These are phyloP conservation scores for Hydriomena furcata DNA, from an alignment of 2,888 invertebrate species.

Conservation along the genomic window DNA sequence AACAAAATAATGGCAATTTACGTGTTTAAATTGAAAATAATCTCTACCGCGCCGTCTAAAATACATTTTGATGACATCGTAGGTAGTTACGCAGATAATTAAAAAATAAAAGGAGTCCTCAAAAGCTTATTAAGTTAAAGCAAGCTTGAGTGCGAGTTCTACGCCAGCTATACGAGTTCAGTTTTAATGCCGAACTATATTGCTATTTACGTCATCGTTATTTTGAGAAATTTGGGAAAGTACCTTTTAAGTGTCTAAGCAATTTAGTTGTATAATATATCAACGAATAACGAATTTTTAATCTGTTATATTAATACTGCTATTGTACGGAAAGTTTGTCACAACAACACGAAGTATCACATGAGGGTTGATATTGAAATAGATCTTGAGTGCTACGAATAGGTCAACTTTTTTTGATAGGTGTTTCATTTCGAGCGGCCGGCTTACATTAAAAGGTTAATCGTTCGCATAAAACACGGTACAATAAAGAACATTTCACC, in stretches of 20 bases:
- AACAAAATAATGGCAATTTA: slow-evolving; percentile 41
- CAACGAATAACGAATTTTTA: too few relatives aligned
- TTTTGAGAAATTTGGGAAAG: too few relatives aligned
- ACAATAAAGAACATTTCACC: slow-evolving; percentile 79
- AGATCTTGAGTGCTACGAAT: background rate
- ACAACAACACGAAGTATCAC: too few relatives aligned
- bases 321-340: too few relatives aligned
- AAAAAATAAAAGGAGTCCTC: slow-evolving; percentile 37
- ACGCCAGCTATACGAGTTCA: background rate
- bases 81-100: slow-evolving; percentile 40
- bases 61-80: slow-evolving; percentile 43
- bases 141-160: background rate
- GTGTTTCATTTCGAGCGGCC: slow-evolving; percentile 61
- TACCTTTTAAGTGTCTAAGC: too few relatives aligned
- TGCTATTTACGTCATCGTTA: too few relatives aligned
- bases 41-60: slow-evolving; percentile 37
- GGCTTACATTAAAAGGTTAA: slow-evolving; percentile 80
- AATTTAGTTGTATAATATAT: too few relatives aligned
- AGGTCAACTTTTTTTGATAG: slow-evolving; percentile 41
- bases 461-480: slow-evolving; percentile 80
- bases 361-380: too few relatives aligned
- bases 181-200: too few relatives aligned
- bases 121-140: slow-evolving; percentile 23
- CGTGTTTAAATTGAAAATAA: slow-evolving; percentile 46
- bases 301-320: too few relatives aligned